Conservation (phyloP, 2,113 vertebrate genomes). For the Pterocles gutturalis region DNA sequence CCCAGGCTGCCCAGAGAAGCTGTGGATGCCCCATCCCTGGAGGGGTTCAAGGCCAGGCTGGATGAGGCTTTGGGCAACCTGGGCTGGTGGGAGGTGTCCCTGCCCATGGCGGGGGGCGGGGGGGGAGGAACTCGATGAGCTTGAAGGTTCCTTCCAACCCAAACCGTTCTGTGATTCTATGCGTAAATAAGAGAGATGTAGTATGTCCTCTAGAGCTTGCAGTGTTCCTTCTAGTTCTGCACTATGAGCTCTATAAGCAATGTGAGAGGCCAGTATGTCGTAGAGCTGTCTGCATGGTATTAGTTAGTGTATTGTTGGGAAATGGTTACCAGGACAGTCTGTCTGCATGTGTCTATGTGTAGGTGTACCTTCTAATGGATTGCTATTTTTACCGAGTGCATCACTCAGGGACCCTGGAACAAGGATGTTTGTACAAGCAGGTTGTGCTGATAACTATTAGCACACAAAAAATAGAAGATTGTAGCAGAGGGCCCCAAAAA, state of each 20-base stretch:
- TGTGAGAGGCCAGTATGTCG: background rate
- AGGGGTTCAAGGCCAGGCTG: too few relatives aligned
- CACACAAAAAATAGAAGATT: background rate
- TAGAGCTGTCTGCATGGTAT: background rate
- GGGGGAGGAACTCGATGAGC: too few relatives aligned
- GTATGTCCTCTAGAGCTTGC: background rate
- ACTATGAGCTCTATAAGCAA: background rate
- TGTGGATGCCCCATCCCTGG: too few relatives aligned
- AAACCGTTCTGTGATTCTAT: too few relatives aligned
- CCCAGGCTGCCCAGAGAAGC: too few relatives aligned
- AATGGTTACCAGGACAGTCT: background rate
- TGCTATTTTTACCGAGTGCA: background rate
- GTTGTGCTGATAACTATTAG: background rate
- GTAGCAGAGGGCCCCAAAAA: background rate
- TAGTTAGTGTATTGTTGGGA: background rate
- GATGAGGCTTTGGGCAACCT: too few relatives aligned
- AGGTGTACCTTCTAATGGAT: background rate
- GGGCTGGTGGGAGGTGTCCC: too few relatives aligned
- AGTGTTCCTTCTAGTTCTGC: background rate
- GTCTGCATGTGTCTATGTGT: accelerated
- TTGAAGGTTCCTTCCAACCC: too few relatives aligned
- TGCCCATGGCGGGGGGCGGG: too few relatives aligned
- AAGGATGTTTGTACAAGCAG: background rate
- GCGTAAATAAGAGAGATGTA: background rate
- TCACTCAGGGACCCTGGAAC: background rate